Evolutionary conservation across 2,113 vertebrate genomes (phyloP).

Genomic region (Paraplagusia blochii): DNA sequence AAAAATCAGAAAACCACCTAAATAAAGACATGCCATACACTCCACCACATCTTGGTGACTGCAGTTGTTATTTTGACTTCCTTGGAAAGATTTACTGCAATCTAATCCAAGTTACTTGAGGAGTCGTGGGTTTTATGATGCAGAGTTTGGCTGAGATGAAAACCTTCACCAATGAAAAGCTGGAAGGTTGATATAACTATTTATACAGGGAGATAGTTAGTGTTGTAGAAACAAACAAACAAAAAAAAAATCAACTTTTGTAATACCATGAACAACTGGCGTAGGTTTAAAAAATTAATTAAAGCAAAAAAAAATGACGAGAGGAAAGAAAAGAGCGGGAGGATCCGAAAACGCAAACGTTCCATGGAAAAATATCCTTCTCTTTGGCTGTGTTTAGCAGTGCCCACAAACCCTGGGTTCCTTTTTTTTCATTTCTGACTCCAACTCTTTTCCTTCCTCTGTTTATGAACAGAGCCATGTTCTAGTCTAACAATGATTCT

Average conservation of each 20-base stretch:
- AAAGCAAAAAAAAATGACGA: constrained; percentile 22
- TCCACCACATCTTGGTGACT: no score
- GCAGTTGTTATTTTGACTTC: no score
- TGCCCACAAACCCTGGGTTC: constrained; percentile 43
- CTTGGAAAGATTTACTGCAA: no score
- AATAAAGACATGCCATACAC: no score
- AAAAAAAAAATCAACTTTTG: neutral
- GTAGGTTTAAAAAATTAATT: constrained; percentile 19
- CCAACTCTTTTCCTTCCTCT: constrained; percentile 19
- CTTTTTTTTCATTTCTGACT: constrained; percentile 40
- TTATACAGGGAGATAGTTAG: no score
- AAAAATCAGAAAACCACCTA: no score
- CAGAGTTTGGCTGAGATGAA: no score
- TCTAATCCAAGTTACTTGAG: no score
- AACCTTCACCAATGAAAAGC: no score
- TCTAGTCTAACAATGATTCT: constrained; percentile 25
- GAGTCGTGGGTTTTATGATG: no score
- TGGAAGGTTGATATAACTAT: no score
- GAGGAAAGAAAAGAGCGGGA: constrained; percentile 9
- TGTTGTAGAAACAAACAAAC: neutral
- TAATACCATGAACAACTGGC: constrained; percentile 27
- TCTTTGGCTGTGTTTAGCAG: constrained; percentile 31
- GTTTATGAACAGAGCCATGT: constrained; percentile 25
- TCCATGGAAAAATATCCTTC: constrained; percentile 63
- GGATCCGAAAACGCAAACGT: constrained; percentile 26